Conservation (phyloP, 2,888 invertebrate genomes). For the Argyresthia albistria region DNA sequence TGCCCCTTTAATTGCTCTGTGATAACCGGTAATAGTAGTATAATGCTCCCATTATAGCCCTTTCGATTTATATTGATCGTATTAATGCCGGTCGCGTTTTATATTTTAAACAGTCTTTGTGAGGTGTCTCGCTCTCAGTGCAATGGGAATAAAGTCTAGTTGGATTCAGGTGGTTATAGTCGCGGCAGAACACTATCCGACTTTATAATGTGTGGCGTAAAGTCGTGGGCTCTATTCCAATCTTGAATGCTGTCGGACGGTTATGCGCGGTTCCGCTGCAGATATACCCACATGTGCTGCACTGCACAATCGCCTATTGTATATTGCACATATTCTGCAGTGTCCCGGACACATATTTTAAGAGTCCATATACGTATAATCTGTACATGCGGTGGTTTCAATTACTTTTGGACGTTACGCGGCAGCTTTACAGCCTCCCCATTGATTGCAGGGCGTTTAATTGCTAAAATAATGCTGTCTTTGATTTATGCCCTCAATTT, state of each 20-base stretch:
- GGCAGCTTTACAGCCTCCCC: slow-evolving; percentile 22
- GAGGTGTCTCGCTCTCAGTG: slow-evolving; percentile 11
- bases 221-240: slow-evolving; percentile 42
- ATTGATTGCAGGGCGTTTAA: slow-evolving; percentile 34
- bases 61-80: slow-evolving; percentile 37
- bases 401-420: slow-evolving; percentile 26
- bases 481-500: slow-evolving; percentile 23
- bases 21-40: slow-evolving; percentile 54
- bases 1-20: slow-evolving; percentile 57
- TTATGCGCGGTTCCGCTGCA: slow-evolving; percentile 19
- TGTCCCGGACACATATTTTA: slow-evolving; percentile 3
- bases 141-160: background rate
- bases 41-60: slow-evolving; percentile 41
- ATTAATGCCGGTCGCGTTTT: slow-evolving; percentile 35
- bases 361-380: slow-evolving; percentile 4
- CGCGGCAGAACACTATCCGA: slow-evolving; percentile 12
- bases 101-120: slow-evolving; percentile 31
- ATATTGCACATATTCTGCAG: background rate
- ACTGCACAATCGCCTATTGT: background rate
- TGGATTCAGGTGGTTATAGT: background rate
- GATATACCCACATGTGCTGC: background rate
- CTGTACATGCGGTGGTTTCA: slow-evolving; percentile 23
- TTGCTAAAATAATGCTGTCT: slow-evolving; percentile 35
- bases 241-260: slow-evolving; percentile 28
- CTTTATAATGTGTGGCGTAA: slow-evolving; percentile 29